A percentile compares a stretch with the other conserved stretches of the same genome.
Evolutionary conservation across 2,888 invertebrate genomes (phyloP).

Genomic region (Cenopis cana): DNA sequence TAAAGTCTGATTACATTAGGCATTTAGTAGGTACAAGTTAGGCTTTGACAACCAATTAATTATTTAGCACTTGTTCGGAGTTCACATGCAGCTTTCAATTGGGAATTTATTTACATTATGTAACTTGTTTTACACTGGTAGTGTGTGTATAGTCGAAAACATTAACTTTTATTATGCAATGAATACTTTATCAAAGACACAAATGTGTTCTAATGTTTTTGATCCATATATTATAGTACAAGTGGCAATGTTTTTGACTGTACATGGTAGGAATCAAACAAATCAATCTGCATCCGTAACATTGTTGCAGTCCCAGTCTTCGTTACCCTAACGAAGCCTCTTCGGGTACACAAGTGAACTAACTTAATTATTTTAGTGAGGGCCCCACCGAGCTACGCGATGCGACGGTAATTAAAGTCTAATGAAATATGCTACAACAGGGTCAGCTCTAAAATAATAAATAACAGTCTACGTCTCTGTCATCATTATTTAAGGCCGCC

Average conservation of each 20-base stretch:
- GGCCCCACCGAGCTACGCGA: slow-evolving; percentile 33
- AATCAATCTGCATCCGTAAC: slow-evolving; percentile 28
- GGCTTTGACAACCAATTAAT: slow-evolving; percentile 29
- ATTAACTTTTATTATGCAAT: too few species aligned
- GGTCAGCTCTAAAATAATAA: slow-evolving; percentile 59
- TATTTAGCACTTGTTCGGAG: slow-evolving; percentile 27
- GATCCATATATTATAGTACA: background rate
- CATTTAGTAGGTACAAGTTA: slow-evolving; percentile 1
- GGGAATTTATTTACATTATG: slow-evolving; percentile 22
- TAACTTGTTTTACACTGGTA: background rate
- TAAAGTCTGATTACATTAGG: slow-evolving; percentile 29
- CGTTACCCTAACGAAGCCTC: slow-evolving; percentile 42
- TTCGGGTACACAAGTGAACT: slow-evolving; percentile 41
- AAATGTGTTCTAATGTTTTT: background rate
- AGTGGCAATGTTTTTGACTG: background rate
- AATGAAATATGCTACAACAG: slow-evolving; percentile 61
- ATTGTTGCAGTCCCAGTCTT: slow-evolving; percentile 21
- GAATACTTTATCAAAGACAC: background rate
- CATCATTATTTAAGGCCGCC: slow-evolving; percentile 43
- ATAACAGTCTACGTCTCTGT: slow-evolving; percentile 49
- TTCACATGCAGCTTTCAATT: slow-evolving; percentile 32
- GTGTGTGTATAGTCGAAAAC: background rate
- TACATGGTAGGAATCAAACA: background rate
- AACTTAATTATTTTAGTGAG: slow-evolving; percentile 44
- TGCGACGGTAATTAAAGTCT: slow-evolving; percentile 61